phyloP scores from a whole-genome alignment of 2,113 vertebrate species.

The Pteropus alecto region DNA sequence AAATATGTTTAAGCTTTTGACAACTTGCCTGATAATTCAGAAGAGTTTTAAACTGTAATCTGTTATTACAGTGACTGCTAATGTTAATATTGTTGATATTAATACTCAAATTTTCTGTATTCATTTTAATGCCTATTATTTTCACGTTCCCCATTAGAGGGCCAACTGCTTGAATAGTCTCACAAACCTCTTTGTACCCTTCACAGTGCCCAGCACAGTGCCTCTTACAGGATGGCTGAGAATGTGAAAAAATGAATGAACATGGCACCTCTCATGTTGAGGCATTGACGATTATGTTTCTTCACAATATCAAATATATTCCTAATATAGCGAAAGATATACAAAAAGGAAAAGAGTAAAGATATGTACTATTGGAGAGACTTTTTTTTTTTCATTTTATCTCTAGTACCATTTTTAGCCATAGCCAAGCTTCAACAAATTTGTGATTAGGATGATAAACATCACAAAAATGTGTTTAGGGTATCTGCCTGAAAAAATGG shows the following conservation, averaged over 20 bases:
- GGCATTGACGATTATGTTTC: not conserved
- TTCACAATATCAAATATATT: not conserved
- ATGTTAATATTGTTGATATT: not conserved
- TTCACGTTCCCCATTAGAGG: not conserved
- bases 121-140: not conserved
- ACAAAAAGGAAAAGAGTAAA: not conserved
- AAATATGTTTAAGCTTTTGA: not conserved
- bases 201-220: fast-evolving
- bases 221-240: not conserved
- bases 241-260: not conserved
- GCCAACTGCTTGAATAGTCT: not conserved
- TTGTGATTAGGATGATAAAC: not conserved
- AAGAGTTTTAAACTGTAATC: not conserved
- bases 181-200: not conserved
- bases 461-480: not conserved
- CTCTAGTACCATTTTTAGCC: not conserved
- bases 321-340: not conserved
- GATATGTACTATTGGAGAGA: not conserved
- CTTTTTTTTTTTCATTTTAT: not conserved
- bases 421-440: not conserved
- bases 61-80: not conserved
- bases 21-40: not conserved
- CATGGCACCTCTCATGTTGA: not conserved
- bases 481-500: not conserved
- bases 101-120: not conserved